Conservation (phyloP, 2,113 vertebrate species). For the Mionectes macconnelli region DNA sequence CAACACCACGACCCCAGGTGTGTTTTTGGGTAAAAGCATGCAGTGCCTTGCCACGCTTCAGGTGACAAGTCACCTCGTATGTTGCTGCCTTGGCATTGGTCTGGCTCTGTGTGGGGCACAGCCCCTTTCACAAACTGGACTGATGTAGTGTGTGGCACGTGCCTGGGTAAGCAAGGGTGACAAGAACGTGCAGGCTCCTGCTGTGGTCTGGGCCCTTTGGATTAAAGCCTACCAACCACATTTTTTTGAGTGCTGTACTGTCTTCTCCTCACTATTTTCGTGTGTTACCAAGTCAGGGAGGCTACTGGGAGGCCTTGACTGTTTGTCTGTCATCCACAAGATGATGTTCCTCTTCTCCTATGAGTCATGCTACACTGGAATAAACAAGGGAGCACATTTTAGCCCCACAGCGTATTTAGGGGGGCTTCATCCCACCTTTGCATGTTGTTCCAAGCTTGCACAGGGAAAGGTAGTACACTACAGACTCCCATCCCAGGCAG, state of each 20-base stretch:
- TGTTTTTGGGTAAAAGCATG: not conserved
- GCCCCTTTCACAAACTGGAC: not conserved
- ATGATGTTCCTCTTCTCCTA: not conserved
- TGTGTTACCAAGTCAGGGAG: accelerated
- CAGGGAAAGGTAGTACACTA: not conserved
- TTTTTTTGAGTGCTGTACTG: not conserved
- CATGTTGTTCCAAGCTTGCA: not conserved
- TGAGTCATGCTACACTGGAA: not conserved
- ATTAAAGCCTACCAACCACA: not conserved
- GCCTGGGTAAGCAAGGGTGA: not conserved
- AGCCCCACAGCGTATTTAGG: not conserved
- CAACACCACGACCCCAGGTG: too few species aligned
- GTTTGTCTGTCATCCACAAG: not conserved
- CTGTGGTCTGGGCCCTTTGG: not conserved
- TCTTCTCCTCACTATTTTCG: not conserved
- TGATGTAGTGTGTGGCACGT: not conserved
- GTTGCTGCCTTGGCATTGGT: not conserved
- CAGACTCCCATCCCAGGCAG: accelerated
- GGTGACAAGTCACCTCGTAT: accelerated
- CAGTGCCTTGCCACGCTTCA: accelerated
- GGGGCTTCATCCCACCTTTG: not conserved
- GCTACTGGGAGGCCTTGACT: not conserved
- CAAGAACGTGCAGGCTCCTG: not conserved
- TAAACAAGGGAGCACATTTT: not conserved
- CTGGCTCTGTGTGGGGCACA: not conserved